Conservation (phyloP, 2,888 invertebrate species). For the Caradrina clavipalpis region DNA sequence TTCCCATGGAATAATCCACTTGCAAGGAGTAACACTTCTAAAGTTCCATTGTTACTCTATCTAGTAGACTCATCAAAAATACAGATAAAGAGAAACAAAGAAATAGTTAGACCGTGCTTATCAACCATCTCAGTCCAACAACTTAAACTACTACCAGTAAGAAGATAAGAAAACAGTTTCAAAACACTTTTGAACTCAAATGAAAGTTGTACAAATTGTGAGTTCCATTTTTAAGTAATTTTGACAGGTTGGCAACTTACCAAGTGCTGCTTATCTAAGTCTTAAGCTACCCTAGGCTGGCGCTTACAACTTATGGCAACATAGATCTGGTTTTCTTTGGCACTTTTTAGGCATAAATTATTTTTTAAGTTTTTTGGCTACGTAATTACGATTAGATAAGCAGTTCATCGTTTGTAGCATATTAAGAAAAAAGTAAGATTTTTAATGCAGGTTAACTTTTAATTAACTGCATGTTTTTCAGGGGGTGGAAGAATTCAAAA, state of each 20-base stretch:
- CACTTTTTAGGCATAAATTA: not conserved
- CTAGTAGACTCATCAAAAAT: not conserved
- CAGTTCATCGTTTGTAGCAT: too few species aligned
- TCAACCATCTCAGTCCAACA: not conserved
- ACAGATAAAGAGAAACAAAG: not conserved
- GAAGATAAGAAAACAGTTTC: slow-evolving; percentile 6
- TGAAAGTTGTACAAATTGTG: slow-evolving; percentile 18
- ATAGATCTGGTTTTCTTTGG: slow-evolving; percentile 17
- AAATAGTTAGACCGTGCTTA: not conserved
- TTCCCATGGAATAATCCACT: too few species aligned
- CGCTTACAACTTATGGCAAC: slow-evolving; percentile 5
- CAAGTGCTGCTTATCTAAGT: slow-evolving; percentile 28
- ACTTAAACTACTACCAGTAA: not conserved
- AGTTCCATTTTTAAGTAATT: slow-evolving; percentile 12
- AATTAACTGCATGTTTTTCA: too few species aligned
- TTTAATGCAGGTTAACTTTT: too few species aligned
- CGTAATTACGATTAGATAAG: too few species aligned
- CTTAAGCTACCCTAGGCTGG: slow-evolving; percentile 10
- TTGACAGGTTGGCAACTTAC: slow-evolving; percentile 26
- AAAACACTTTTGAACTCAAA: slow-evolving; percentile 5
- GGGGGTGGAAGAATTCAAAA: too few species aligned
- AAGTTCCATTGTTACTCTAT: too few species aligned
- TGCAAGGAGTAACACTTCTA: not conserved
- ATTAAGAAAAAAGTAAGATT: too few species aligned
- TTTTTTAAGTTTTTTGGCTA: slow-evolving; percentile 5